Evolutionary conservation across 2,113 vertebrate species (phyloP).

Genomic region (Corvus hawaiiensis): DNA sequence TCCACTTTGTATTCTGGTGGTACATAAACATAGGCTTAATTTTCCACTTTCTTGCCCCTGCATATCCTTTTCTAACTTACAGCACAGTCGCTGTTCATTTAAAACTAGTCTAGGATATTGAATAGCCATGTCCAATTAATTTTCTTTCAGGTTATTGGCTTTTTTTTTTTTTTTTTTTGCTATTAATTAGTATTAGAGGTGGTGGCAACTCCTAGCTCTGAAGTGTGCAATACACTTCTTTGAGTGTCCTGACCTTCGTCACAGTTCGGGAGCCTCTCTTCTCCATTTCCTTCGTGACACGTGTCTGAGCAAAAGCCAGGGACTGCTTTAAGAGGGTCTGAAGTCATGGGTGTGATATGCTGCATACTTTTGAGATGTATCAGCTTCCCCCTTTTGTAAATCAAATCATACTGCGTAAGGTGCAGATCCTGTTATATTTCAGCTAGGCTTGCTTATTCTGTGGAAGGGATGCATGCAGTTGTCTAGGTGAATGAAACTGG

Average conservation of each 20-base stretch:
- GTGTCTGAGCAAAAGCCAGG: neutral
- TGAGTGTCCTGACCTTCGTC: neutral
- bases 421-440: neutral
- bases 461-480: neutral
- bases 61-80: neutral
- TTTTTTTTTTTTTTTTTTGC: too few species aligned
- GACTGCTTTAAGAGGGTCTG: neutral
- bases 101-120: neutral
- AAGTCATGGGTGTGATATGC: neutral
- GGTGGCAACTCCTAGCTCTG: neutral
- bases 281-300: rapidly evolving
- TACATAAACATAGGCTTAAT: neutral
- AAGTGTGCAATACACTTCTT: neutral
- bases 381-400: neutral
- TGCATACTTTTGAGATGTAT: neutral
- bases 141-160: neutral
- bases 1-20: neutral
- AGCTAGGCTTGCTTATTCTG: neutral
- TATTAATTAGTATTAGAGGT: neutral
- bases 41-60: neutral
- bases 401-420: neutral
- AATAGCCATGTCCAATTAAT: neutral
- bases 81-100: neutral
- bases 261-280: neutral
- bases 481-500: neutral